Evolutionary conservation across 2,888 invertebrate genomes (phyloP), one percentile per base, ranked within the genome.

Genomic region (Zaprionus obscuricornis): DNA sequence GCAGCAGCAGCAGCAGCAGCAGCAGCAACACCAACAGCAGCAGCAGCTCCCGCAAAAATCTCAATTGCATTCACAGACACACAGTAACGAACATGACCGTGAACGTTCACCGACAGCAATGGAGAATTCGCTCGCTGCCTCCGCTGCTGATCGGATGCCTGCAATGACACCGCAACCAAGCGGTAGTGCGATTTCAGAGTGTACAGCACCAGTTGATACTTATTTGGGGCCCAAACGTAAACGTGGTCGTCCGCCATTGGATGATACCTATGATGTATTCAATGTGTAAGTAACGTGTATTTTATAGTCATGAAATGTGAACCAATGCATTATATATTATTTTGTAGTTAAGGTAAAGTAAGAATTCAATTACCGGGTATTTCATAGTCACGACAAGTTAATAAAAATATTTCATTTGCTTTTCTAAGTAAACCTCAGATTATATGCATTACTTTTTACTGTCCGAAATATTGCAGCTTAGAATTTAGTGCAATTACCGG

Each of bases 171-270:
- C 90, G 4, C 81, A 89, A 47, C 84, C 87, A 7, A 71, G 56
- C 14, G 56, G 62, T 27, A 57, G 39, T 50, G 60, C 46, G 62
- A 51, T 66, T 0, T 13, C 71, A 26, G 74, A 73, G 16, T 62
- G 66, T 17, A 27, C 68, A 3, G 66, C 73, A 0, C 71, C 88
- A n/a, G 77, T 68, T 2, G 85, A 78, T 33, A 76, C 85, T 3
- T 88, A 85, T 49, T 59, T 88, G 70, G 59, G 92, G 89, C 86
- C 93, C 92, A 91, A 92, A 92, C 88, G 90, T 75, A 94, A 94
- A 87, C 91, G 94, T 33, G 94, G 94, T 20, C 90, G 94, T 63
- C 94, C 94, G 3, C 94, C 94, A 40, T 91, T 94, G 82, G 94
- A 94, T 85, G 93, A 90, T 56, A 84, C 90, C 24, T 90, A 90